Evolutionary conservation across 2,113 vertebrate species (phyloP).

Genomic region (Poeciliopsis occidentalis): DNA sequence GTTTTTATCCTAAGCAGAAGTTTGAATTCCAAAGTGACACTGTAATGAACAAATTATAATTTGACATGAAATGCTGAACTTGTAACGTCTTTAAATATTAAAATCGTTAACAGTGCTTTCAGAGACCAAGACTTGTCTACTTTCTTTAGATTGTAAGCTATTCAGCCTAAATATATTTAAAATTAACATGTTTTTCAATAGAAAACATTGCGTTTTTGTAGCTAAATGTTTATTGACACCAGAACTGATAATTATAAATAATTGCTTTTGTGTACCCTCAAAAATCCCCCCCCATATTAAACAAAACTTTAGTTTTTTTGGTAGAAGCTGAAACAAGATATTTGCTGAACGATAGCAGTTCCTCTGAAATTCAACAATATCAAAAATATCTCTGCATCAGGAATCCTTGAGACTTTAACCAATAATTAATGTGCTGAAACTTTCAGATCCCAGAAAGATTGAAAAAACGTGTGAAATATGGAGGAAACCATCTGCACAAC

Average conservation of each 20-base stretch:
- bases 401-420: slow-evolving; percentile 1
- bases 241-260: not conserved
- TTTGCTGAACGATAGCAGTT: not conserved
- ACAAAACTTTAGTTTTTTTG: not conserved
- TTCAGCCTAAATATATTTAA: not conserved
- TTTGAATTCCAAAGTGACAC: no score
- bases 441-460: slow-evolving; percentile 24
- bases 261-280: not conserved
- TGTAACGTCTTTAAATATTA: no score
- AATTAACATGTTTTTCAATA: not conserved
- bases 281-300: not conserved
- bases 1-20: no score
- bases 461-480: slow-evolving; percentile 17
- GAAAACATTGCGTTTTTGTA: not conserved
- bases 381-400: not conserved
- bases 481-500: slow-evolving; percentile 43
- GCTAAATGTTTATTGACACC: not conserved
- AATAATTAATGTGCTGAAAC: slow-evolving; percentile 31
- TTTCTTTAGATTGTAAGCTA: not conserved
- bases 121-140: no score
- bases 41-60: no score
- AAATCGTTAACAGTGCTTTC: no score
- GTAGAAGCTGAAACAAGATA: not conserved
- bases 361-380: not conserved
- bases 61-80: no score